Conservation (phyloP, 1,140 invertebrate species). For the Mesaphorura yosii region DNA sequence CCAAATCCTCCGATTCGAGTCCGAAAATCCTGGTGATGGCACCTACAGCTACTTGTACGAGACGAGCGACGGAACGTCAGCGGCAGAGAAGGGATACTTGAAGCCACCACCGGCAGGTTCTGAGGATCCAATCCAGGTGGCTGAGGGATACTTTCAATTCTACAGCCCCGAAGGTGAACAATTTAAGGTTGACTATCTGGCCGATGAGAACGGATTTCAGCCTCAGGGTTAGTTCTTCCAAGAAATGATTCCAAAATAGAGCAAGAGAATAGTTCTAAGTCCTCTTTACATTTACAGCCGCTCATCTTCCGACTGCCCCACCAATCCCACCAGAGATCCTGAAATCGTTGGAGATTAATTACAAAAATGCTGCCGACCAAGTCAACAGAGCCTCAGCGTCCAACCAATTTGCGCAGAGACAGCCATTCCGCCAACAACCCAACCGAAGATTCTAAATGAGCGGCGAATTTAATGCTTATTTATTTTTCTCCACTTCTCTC, state of each 20-base stretch:
- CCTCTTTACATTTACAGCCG: slow-evolving; percentile 32
- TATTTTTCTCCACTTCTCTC: too few species aligned
- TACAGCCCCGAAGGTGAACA: slow-evolving; percentile 16
- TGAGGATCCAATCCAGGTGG: slow-evolving; percentile 21
- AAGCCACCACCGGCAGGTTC: slow-evolving; percentile 9
- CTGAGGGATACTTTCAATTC: slow-evolving; percentile 17
- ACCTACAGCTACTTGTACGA: slow-evolving; percentile 22
- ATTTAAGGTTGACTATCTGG: slow-evolving; percentile 17
- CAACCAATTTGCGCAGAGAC: too few species aligned
- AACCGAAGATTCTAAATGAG: too few species aligned
- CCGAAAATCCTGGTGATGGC: slow-evolving; percentile 25
- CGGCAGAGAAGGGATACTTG: slow-evolving; percentile 22
- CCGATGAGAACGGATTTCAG: slow-evolving; percentile 25
- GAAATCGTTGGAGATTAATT: slow-evolving; percentile 63
- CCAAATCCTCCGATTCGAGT: slow-evolving; percentile 20
- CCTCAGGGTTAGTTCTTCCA: slow-evolving; percentile 8
- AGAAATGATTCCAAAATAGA: neutral
- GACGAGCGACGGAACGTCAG: slow-evolving; percentile 19
- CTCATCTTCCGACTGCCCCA: slow-evolving; percentile 40
- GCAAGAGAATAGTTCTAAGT: neutral
- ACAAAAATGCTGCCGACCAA: slow-evolving; percentile 3
- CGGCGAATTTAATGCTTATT: too few species aligned
- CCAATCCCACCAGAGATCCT: slow-evolving; percentile 40
- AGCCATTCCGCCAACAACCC: too few species aligned
- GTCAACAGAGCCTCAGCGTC: too few species aligned